These are phyloP conservation scores for Phaethon lepturus DNA, from an alignment of 2,113 vertebrate species.

Conservation along the genomic window DNA sequence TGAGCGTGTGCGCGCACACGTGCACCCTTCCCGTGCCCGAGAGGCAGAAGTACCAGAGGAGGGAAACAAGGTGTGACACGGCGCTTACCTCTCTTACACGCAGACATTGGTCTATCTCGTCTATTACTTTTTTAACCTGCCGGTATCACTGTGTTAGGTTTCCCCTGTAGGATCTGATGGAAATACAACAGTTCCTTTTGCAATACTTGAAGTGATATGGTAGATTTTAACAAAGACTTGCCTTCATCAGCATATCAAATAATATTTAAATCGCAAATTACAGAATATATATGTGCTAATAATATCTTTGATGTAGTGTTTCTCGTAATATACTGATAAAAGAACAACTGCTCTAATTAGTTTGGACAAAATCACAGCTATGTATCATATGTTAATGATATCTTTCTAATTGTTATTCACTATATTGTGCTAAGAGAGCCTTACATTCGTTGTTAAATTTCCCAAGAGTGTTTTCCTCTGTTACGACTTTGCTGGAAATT, in stretches of 20 bases:
- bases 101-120: background rate
- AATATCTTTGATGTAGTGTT: background rate
- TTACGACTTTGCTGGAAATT: conserved; percentile 41
- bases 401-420: conserved; percentile 45
- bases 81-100: background rate
- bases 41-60: background rate
- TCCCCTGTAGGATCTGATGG: background rate
- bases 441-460: conserved; percentile 25
- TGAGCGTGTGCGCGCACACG: fast-evolving
- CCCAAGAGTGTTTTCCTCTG: conserved; percentile 48
- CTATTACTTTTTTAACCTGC: background rate
- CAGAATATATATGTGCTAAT: background rate
- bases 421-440: conserved; percentile 38
- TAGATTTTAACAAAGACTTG: background rate
- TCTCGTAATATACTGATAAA: background rate
- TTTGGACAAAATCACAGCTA: conserved; percentile 33
- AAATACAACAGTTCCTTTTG: background rate
- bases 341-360: conserved; percentile 17
- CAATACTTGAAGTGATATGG: background rate
- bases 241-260: background rate
- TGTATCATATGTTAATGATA: conserved; percentile 45
- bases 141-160: background rate
- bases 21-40: background rate
- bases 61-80: background rate
- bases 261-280: background rate